These are phyloP conservation scores for Scaptomyza tumidula DNA, from an alignment of 2,888 invertebrate genomes.

Conservation along the genomic window DNA sequence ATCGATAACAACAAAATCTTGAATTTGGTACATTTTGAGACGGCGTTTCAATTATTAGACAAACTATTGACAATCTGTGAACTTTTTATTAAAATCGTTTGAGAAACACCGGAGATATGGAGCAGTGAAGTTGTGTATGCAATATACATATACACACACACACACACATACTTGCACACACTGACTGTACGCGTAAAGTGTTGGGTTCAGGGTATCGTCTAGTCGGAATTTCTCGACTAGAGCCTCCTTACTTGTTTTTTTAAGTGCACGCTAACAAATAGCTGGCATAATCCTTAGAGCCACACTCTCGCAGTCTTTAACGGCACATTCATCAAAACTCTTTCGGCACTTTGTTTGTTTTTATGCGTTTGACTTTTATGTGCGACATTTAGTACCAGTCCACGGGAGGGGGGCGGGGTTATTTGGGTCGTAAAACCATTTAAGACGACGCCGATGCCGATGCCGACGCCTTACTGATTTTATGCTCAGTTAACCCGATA, in stretches of 20 bases:
- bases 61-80: no score
- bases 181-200: no score
- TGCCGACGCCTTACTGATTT: slow-evolving; percentile 71
- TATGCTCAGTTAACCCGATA: slow-evolving; percentile 73
- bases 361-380: slow-evolving; percentile 69
- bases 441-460: slow-evolving; percentile 55
- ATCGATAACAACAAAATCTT: background rate
- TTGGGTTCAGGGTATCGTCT: background rate
- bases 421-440: slow-evolving; percentile 66
- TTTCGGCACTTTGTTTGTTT: slow-evolving; percentile 66
- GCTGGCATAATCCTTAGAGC: slow-evolving; percentile 52
- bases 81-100: no score
- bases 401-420: background rate
- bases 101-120: no score
- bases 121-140: no score
- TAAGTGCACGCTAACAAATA: slow-evolving; percentile 8
- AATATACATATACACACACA: no score
- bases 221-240: no score
- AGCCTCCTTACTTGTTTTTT: background rate
- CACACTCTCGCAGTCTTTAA: slow-evolving; percentile 3
- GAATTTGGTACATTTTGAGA: no score
- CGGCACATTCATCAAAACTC: slow-evolving; percentile 73
- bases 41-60: no score
- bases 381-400: slow-evolving; percentile 62
- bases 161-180: no score